Evolutionary conservation across 2,888 invertebrate genomes (phyloP).

Genomic region (Lasioglossum zephyrum): DNA sequence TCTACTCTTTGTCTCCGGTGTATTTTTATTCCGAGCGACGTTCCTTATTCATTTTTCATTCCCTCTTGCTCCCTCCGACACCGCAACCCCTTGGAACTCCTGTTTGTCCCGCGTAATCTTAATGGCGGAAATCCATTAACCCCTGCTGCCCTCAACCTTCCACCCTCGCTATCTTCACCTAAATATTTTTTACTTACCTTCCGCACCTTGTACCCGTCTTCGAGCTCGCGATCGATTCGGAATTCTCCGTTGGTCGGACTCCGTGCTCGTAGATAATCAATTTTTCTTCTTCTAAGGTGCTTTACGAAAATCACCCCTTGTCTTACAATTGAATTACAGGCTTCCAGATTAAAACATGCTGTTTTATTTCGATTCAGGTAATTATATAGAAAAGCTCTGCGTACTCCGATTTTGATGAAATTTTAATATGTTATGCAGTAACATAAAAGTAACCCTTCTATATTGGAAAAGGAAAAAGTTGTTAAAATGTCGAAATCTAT

Average conservation of each 20-base stretch:
- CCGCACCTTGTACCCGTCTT: neutral
- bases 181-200: constrained; percentile 27
- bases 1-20: constrained; percentile 47
- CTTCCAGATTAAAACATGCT: neutral
- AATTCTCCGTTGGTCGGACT: neutral
- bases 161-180: constrained; percentile 24
- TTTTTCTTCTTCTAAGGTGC: neutral
- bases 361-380: neutral
- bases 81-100: constrained; percentile 15
- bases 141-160: constrained; percentile 49
- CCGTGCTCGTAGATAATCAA: neutral
- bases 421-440: no score
- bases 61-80: constrained; percentile 10
- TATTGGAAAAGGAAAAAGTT: no score
- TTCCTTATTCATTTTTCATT: constrained; percentile 60
- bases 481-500: no score
- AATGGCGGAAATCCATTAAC: constrained; percentile 62
- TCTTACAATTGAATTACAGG: neutral
- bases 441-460: no score
- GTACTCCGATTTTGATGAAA: no score
- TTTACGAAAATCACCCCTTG: neutral
- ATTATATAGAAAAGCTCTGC: no score
- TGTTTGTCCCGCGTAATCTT: constrained; percentile 53
- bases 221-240: neutral
- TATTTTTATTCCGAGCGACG: constrained; percentile 58